phyloP scores from a whole-genome alignment of 2,888 invertebrate genomes.

The Leptopilina myrica region DNA sequence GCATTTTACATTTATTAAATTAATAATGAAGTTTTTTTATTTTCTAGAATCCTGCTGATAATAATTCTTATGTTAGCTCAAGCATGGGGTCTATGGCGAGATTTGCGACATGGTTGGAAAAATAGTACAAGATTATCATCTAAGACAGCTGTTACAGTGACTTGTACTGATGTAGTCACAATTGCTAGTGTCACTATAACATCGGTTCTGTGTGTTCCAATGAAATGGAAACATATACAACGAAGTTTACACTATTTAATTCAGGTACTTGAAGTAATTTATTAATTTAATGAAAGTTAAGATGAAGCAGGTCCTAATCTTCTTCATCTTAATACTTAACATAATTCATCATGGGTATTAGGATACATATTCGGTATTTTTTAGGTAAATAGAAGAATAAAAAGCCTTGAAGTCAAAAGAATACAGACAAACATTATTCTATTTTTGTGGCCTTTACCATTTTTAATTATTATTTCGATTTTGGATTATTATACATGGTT shows the following conservation, averaged over 20 bases:
- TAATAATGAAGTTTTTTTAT: background rate
- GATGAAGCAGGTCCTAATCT: too few species aligned
- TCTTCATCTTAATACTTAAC: too few species aligned
- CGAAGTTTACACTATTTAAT: constrained; percentile 78
- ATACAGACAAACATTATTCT: constrained; percentile 63
- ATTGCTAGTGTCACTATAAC: constrained; percentile 78
- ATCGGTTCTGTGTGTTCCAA: constrained; percentile 79
- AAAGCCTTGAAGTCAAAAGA: constrained; percentile 61
- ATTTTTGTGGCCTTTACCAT: constrained; percentile 56
- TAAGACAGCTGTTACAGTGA: constrained; percentile 79
- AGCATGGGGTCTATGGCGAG: constrained; percentile 78
- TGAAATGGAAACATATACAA: constrained; percentile 78
- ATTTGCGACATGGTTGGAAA: constrained; percentile 78
- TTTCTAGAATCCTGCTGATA: constrained; percentile 59
- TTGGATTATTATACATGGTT: constrained; percentile 66
- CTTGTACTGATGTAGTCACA: constrained; percentile 79
- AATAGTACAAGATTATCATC: constrained; percentile 79
- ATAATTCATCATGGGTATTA: too few species aligned
- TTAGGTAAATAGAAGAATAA: constrained; percentile 69
- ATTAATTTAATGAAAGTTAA: too few species aligned
- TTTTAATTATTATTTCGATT: constrained; percentile 60
- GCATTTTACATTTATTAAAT: too few species aligned
- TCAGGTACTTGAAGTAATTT: constrained; percentile 60
- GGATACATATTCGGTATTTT: background rate
- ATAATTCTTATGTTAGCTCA: constrained; percentile 58